Conservation (phyloP, 2,797 vertebrate species). For the Brotula barbata region DNA sequence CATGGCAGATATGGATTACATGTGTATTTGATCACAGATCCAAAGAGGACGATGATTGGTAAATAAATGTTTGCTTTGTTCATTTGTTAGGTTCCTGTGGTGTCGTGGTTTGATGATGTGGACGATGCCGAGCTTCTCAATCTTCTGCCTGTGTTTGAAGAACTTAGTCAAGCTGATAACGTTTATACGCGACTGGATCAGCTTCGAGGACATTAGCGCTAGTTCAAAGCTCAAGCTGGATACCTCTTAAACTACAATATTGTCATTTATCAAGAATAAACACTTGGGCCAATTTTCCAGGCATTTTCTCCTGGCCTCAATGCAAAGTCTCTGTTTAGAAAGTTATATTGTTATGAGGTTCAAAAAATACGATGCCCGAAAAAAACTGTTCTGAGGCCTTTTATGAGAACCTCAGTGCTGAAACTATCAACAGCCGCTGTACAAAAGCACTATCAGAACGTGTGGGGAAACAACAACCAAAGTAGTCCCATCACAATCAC, state of each 20-base stretch:
- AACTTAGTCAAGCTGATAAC: slow-evolving; percentile 86
- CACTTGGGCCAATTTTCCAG: slow-evolving; percentile 1
- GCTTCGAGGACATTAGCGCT: slow-evolving; percentile 79
- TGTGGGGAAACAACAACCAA: slow-evolving; percentile 56
- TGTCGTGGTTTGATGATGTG: slow-evolving; percentile 93
- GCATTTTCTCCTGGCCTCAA: slow-evolving; percentile 21
- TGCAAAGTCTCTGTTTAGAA: slow-evolving; percentile 43
- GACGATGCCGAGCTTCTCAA: slow-evolving; percentile 90
- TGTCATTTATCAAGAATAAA: slow-evolving; percentile 13
- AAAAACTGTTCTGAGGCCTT: slow-evolving; percentile 27
- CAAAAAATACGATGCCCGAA: slow-evolving; percentile 34
- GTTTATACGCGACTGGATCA: slow-evolving; percentile 87
- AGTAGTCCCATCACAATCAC: slow-evolving; percentile 54
- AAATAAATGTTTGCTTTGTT: not conserved
- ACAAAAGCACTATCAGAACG: slow-evolving; percentile 34
- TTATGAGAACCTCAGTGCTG: slow-evolving; percentile 9
- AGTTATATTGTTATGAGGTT: slow-evolving; percentile 18
- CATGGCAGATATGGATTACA: not conserved
- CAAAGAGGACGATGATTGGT: not conserved
- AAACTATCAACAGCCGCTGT: slow-evolving; percentile 46
- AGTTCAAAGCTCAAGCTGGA: not conserved
- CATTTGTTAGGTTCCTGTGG: slow-evolving; percentile 91
- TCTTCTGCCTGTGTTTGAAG: slow-evolving; percentile 91
- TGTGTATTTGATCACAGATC: not conserved
- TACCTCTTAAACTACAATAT: slow-evolving; percentile 20